phyloP scores from a whole-genome alignment of 2,888 invertebrate genomes.

The Hypomecis punctinalis region DNA sequence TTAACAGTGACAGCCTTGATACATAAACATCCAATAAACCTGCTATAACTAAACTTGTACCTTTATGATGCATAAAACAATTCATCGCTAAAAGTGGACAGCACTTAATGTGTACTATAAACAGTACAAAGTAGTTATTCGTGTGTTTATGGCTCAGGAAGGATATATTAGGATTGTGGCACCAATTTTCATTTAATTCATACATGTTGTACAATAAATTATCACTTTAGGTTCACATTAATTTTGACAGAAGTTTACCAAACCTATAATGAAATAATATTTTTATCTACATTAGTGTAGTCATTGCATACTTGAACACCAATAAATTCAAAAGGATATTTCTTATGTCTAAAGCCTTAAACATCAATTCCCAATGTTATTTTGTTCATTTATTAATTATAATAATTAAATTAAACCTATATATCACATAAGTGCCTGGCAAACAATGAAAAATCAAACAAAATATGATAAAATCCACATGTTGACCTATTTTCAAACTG shows the following conservation, averaged over 20 bases:
- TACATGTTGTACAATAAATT: constrained; percentile 2
- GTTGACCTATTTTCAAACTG: not conserved
- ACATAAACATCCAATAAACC: too few species aligned
- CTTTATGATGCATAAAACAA: too few species aligned
- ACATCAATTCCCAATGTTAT: constrained; percentile 25
- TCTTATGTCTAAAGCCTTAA: constrained; percentile 4
- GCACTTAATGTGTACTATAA: too few species aligned
- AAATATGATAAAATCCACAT: constrained; percentile 15
- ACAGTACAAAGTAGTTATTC: too few species aligned
- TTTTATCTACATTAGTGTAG: too few species aligned
- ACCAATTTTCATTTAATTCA: not conserved
- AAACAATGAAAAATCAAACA: constrained; percentile 38
- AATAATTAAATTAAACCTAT: constrained; percentile 45
- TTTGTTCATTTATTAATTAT: constrained; percentile 26
- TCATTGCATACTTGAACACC: not conserved
- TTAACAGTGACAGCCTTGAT: not conserved
- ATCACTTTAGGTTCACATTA: not conserved
- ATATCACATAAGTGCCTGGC: constrained; percentile 65
- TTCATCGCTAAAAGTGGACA: too few species aligned
- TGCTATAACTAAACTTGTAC: too few species aligned
- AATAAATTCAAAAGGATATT: not conserved
- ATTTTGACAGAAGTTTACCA: not conserved
- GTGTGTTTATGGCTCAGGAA: not conserved
- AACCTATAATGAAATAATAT: too few species aligned
- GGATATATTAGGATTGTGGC: not conserved